Evolutionary conservation across 1,140 invertebrate genomes (phyloP).

Genomic region (Aphaenogaster ashmeadi): DNA sequence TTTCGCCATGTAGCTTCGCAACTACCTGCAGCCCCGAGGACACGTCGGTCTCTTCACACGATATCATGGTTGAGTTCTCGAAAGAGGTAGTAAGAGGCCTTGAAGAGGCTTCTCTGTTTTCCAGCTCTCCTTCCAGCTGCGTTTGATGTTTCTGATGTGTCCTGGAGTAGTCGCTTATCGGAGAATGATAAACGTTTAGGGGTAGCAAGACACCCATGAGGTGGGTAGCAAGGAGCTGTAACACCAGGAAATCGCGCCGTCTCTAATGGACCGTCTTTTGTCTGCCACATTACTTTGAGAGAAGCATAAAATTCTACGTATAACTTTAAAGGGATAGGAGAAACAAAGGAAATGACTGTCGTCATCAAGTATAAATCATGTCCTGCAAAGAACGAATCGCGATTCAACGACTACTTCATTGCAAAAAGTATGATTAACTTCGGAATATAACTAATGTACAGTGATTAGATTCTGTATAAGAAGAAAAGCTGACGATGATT

Average conservation of each 20-base stretch:
- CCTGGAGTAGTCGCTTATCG: constrained; percentile 32
- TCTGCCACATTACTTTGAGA: not conserved
- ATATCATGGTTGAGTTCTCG: constrained; percentile 29
- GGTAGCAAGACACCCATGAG: not conserved
- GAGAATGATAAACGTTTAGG: constrained; percentile 45
- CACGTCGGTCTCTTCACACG: constrained; percentile 18
- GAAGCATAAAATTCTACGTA: not conserved
- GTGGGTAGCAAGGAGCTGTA: not conserved
- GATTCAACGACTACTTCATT: not conserved
- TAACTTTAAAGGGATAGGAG: not conserved
- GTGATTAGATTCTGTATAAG: constrained; percentile 36
- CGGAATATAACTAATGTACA: constrained; percentile 26
- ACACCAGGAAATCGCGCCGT: constrained; percentile 1
- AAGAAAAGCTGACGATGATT: constrained; percentile 54
- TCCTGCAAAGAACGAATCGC: not conserved
- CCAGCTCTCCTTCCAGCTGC: constrained; percentile 15
- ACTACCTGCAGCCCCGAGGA: constrained; percentile 41
- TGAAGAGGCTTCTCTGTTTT: constrained; percentile 34
- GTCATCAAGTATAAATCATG: not conserved
- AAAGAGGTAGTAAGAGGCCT: constrained; percentile 26
- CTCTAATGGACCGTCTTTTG: constrained; percentile 40
- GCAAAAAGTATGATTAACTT: constrained; percentile 36
- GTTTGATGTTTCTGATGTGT: constrained; percentile 32
- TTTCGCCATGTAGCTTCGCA: not conserved
- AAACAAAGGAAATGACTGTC: not conserved